Percentiles rank a stretch among this genome's conserved stretches.
Conservation (phyloP, 2,797 vertebrate genomes). For the Pseudomugil tenellus region DNA sequence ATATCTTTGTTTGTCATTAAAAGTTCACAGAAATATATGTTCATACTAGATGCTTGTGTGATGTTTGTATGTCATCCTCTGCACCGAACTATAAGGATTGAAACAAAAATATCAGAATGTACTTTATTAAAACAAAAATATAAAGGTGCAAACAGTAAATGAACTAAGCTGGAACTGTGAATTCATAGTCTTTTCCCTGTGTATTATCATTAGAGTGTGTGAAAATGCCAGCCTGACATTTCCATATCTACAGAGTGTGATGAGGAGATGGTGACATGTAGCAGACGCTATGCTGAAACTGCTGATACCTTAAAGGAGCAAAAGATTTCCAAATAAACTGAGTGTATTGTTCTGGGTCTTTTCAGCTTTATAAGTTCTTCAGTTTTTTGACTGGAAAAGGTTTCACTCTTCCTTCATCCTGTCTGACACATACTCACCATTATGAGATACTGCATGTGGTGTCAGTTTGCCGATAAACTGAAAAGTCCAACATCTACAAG, state of each 20-base stretch:
- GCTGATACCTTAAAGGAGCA: neutral
- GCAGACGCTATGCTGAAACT: neutral
- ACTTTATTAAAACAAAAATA: too few species aligned
- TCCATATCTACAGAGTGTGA: conserved; percentile 31
- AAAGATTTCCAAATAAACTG: neutral
- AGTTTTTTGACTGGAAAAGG: neutral
- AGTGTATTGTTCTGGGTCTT: neutral
- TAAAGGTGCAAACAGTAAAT: neutral
- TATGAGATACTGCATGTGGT: conserved; percentile 36
- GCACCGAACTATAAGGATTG: too few species aligned
- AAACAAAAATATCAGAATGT: too few species aligned
- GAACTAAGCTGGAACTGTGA: neutral
- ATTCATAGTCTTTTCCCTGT: conserved; percentile 17
- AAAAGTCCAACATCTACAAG: conserved; percentile 31
- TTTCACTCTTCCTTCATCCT: conserved; percentile 9
- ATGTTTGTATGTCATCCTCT: too few species aligned
- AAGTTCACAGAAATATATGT: too few species aligned
- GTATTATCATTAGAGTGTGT: conserved; percentile 10
- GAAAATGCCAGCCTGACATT: conserved; percentile 61
- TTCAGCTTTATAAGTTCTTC: neutral
- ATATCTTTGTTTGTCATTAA: neutral
- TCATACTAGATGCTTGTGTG: too few species aligned
- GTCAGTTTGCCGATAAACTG: conserved; percentile 45
- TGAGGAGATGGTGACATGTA: neutral
- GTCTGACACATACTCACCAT: conserved; percentile 30